phyloP scores from a whole-genome alignment of 1,140 invertebrate genomes.

The Alviniconcha marisindica region DNA sequence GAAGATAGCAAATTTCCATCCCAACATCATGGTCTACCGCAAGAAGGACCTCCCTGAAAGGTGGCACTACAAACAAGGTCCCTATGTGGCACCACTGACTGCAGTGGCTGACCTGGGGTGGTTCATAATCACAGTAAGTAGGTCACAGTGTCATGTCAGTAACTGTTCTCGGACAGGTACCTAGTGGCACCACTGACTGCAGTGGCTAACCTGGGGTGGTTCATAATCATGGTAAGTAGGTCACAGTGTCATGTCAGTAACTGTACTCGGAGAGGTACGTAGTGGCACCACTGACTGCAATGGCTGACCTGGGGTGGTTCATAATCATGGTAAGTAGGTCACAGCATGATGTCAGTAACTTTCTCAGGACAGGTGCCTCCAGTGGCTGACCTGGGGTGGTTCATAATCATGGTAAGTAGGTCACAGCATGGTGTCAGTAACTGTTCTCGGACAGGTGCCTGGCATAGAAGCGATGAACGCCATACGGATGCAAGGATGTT shows the following conservation, averaged over 20 bases:
- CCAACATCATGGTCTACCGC: constrained; percentile 56
- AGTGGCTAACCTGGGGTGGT: constrained; percentile 66
- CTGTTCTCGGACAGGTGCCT: constrained; percentile 64
- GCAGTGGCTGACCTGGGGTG: constrained; percentile 68
- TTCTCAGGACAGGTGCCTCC: constrained; percentile 62
- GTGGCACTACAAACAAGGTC: constrained; percentile 68
- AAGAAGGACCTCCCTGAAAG: constrained; percentile 65
- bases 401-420: too few species aligned
- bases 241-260: too few species aligned
- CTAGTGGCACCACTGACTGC: constrained; percentile 64
- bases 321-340: too few species aligned
- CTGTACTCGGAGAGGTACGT: constrained; percentile 64
- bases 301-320: too few species aligned
- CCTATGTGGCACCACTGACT: constrained; percentile 63
- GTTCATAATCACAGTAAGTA: constrained; percentile 51
- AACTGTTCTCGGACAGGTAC: constrained; percentile 62
- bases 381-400: too few species aligned
- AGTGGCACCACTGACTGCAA: constrained; percentile 62
- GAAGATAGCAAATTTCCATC: constrained; percentile 39
- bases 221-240: constrained; percentile 53
- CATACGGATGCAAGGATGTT: too few species aligned
- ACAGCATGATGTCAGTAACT: too few species aligned
- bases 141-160: too few species aligned
- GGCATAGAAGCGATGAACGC: too few species aligned
- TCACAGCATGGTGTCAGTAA: too few species aligned